Evolutionary conservation across 2,888 invertebrate species (phyloP).

Genomic region (Himalopsyche japonica): DNA sequence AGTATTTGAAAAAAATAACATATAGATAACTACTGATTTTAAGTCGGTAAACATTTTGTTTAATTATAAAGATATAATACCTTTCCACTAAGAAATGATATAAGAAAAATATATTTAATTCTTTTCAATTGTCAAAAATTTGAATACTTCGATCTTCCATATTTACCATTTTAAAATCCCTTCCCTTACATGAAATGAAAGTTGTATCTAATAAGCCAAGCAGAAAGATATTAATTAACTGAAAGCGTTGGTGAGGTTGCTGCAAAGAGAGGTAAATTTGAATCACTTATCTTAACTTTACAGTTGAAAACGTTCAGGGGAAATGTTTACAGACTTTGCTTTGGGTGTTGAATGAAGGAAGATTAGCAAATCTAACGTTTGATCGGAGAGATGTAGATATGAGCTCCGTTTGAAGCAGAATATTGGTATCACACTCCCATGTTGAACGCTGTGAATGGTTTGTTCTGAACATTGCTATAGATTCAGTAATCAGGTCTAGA

Average conservation of each 20-base stretch:
- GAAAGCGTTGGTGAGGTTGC: not conserved
- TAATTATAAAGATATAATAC: no score
- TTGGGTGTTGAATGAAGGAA: not conserved
- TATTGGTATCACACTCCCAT: not conserved
- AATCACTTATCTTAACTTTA: slow-evolving; percentile 39
- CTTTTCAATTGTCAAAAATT: no score
- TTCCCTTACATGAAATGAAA: not conserved
- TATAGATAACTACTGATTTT: no score
- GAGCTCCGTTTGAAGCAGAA: not conserved
- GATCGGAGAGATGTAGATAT: not conserved
- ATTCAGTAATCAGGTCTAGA: not conserved
- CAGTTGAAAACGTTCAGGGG: slow-evolving; percentile 7
- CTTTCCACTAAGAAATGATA: no score
- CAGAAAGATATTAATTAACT: slow-evolving; percentile 29
- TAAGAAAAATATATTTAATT: no score
- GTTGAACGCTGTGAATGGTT: not conserved
- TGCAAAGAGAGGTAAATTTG: slow-evolving; percentile 25
- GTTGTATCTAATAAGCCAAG: not conserved
- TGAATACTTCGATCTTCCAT: no score
- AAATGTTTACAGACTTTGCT: not conserved
- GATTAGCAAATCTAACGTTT: not conserved
- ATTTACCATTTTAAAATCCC: not conserved
- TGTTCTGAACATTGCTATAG: not conserved
- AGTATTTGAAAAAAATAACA: no score
- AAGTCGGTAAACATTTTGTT: no score